phyloP scores from a whole-genome alignment of 2,797 vertebrate genomes.

The Arvicola amphibius region DNA sequence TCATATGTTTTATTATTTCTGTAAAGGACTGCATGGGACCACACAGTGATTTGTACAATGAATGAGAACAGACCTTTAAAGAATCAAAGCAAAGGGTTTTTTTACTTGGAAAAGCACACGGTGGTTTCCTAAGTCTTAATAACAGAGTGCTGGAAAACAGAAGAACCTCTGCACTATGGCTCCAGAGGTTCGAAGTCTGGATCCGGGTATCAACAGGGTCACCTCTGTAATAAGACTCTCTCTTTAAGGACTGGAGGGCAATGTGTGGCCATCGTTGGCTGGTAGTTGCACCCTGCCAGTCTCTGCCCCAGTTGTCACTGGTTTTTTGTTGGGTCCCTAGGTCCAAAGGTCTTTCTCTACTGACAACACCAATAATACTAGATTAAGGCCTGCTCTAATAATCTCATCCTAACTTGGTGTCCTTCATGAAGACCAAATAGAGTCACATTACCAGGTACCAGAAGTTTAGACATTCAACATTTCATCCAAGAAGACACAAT shows the following conservation, averaged over 20 bases:
- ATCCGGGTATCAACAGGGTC: not conserved
- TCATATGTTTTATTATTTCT: not conserved
- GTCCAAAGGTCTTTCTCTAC: not conserved
- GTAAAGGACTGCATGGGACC: not conserved
- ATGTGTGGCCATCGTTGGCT: not conserved
- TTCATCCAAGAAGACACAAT: not conserved
- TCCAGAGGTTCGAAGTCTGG: not conserved
- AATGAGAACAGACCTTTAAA: not conserved
- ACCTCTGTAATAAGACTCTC: accelerated
- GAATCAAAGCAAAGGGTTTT: not conserved
- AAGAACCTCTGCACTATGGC: not conserved
- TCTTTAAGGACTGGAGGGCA: too few relatives aligned
- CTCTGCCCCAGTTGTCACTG: too few relatives aligned
- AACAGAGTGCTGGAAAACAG: not conserved
- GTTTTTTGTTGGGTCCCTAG: not conserved
- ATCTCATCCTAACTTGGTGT: not conserved
- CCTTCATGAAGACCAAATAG: not conserved
- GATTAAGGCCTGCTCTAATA: not conserved
- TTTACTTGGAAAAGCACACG: not conserved
- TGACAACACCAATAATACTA: not conserved
- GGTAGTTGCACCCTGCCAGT: too few relatives aligned
- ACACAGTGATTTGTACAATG: not conserved
- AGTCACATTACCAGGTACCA: not conserved
- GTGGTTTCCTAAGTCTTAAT: not conserved
- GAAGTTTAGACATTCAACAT: not conserved